Base-by-base conservation (phyloP, 2,113 vertebrate species). In the Pelecanus crispus region DNA sequence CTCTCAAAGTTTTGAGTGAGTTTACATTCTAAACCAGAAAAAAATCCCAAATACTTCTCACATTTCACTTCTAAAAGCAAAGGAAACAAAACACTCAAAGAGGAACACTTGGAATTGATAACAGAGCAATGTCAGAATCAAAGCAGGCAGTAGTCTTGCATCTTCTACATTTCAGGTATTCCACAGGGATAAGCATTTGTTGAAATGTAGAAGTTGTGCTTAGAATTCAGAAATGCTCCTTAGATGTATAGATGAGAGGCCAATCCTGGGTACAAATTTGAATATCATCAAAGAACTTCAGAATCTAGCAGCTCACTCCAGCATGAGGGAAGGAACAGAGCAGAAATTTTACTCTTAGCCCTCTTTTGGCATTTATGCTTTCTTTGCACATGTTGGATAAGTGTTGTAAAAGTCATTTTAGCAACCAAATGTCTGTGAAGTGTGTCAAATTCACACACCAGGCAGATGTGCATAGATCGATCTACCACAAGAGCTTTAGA, bases 51-150 rank as follows among this genome's bases (percentile, higher is more conserved):
- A 52, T 47, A 78, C 32, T 66, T 91, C 77, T 95, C 56, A 55
- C 26, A 75, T 91, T 95, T 92, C 73, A 71, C 32, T 92, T 81
- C 56, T 85, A 63, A 91, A 92, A 91, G 38, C 13, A 74, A 86
- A 91, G n/a, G 59, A 86, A 94, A 91, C 56, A 81, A 91, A 95
- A 84, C 52, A 34, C 26, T 95, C 73, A 91, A 92, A 96, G 50
- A 81, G 55, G 88, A 92, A 86, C 42, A 81, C 65, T 89, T 89
- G 84, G 81, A 92, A 86, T 13, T 85, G 62, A 63, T 67, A 95
- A 72, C 42, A 96, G 62, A 91, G 65, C 65, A 89, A 91, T 91
- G 89, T 89, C 81, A 94, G 89, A 94, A 96, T 96, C 95, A 95
- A 95, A 94, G 86, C 40, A 94, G 55, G 25, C 59, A 91, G 93